Base-by-base conservation (phyloP, 1,140 invertebrate species). In the Pseudomyrmex cubaensis region DNA sequence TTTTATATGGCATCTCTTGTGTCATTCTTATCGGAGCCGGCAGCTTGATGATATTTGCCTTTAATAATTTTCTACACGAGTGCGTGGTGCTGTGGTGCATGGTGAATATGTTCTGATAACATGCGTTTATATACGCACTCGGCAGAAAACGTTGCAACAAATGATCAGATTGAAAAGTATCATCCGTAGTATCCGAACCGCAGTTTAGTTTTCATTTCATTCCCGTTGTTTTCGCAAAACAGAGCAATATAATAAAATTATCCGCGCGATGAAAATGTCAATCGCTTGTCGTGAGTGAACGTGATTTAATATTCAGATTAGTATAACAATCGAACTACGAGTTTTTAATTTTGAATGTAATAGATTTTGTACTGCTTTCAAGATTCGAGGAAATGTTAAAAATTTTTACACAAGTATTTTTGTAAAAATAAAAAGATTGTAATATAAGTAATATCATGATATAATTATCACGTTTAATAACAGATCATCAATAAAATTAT, bases 131-230 rank as follows among this genome's bases (percentile, higher is more conserved):
- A 13, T 66, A 64, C 62, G 48, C 75, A 15, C 15, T 2, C 22
- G 15, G 44, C 61, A 64, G 35, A 20, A 48, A 35, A 62, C 46
- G 44, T 22, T 35, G 35, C 35, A 35, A 10, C 52, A 15, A 17
- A 76, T 69, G 54, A 64, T 86, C 67, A 78, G 50, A 70, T 59
- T 59, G 22, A 44, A 52, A 74, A 62, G 7, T 62, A 61, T 82
- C 22, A 63, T 62, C 50, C 13, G 57, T 74, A 62, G 50, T 74
- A 62, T 20, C 5, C 72, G 15, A 66, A 20, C 50, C 25, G 17
- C 15, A 64, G 70, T 82, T 82, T 75, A 46, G 52, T 75, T 75
- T 74, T 12, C 35, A 54, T 82, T 75, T 82, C 7, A 35, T 82
- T 17, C 25, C 48, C 22, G 17, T 82, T 82, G 78, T 82, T 63